Conservation (phyloP, 1,140 invertebrate genomes). For the Drosophila repleta region DNA sequence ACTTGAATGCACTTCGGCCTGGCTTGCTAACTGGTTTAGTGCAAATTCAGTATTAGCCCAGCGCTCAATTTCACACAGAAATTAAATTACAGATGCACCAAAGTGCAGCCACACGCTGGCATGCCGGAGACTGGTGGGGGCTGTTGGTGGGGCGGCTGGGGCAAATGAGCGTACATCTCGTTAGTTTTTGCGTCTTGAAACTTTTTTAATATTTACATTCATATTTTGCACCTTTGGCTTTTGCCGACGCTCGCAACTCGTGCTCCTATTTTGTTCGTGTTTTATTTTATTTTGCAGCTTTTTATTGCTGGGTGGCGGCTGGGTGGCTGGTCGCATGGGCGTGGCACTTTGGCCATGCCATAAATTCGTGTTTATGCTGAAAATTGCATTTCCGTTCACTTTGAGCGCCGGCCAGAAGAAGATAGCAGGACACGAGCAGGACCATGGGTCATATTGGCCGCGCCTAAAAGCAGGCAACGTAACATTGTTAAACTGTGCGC, state of each 20-base stretch:
- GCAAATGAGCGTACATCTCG: conserved; percentile 78
- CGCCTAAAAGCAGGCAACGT: conserved; percentile 74
- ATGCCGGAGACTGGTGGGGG: not conserved
- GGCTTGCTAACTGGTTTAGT: conserved; percentile 73
- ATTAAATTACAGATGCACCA: conserved; percentile 72
- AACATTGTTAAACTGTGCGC: conserved; percentile 68
- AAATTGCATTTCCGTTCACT: conserved; percentile 79
- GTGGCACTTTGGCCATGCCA: conserved; percentile 44
- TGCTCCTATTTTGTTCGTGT: conserved; percentile 7
- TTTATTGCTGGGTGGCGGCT: conserved; percentile 22
- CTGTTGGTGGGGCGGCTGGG: not conserved
- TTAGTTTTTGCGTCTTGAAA: conserved; percentile 77
- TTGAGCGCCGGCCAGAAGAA: conserved; percentile 59
- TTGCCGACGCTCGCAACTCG: conserved; percentile 23
- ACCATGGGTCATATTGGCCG: conserved; percentile 57
- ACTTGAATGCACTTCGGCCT: conserved; percentile 8
- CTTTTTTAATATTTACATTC: conserved; percentile 82
- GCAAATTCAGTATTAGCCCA: conserved; percentile 79
- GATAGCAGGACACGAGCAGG: not conserved
- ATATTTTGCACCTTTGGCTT: conserved; percentile 78
- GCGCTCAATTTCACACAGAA: conserved; percentile 78
- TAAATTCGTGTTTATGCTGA: conserved; percentile 81
- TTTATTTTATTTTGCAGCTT: conserved; percentile 56
- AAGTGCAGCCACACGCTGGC: conserved; percentile 37
- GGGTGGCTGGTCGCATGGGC: conserved; percentile 8